A percentile compares a stretch with the other conserved stretches of the same genome.
Conservation (phyloP, 2,888 invertebrate species). For the Augochlorella aurata region DNA sequence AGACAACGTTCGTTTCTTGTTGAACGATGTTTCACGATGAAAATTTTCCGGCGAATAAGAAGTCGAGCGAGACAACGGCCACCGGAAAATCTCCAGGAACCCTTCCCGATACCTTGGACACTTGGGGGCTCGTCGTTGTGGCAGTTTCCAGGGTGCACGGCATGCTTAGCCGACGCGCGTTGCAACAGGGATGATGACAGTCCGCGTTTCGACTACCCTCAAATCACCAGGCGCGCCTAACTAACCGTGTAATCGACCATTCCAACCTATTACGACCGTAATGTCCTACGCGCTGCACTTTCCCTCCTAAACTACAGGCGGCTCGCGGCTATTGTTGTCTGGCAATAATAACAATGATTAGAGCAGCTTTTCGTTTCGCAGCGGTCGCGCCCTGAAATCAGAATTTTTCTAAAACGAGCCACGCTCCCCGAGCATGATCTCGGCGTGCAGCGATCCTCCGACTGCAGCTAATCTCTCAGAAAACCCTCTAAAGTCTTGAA, state of each 20-base stretch:
- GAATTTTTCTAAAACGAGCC: slow-evolving; percentile 4
- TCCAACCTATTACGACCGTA: slow-evolving; percentile 74
- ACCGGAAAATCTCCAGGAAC: neutral
- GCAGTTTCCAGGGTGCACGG: slow-evolving; percentile 29
- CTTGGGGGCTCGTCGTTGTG: slow-evolving; percentile 19
- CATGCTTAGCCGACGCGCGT: slow-evolving; percentile 41
- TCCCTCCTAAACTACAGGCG: slow-evolving; percentile 37
- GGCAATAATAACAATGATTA: slow-evolving; percentile 53
- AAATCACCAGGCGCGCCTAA: slow-evolving; percentile 79
- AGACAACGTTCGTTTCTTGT: neutral
- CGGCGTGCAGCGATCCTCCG: neutral
- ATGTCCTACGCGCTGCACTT: slow-evolving; percentile 53
- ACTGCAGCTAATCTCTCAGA: neutral
- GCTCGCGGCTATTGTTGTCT: neutral
- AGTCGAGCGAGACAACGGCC: neutral
- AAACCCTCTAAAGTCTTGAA: neutral
- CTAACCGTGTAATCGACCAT: slow-evolving; percentile 81
- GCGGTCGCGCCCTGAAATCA: slow-evolving; percentile 7
- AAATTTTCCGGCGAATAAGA: neutral
- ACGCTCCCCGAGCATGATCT: neutral
- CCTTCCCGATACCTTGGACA: slow-evolving; percentile 32
- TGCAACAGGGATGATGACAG: slow-evolving; percentile 66
- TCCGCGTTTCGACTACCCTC: slow-evolving; percentile 70
- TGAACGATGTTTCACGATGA: neutral
- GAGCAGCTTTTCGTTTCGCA: slow-evolving; percentile 24